Evolutionary conservation across 37 sponge, comb jelly and placozoan species (phyloP), one percentile per base, ranked within the genome.

Genomic region (Tethya wilhelma): DNA sequence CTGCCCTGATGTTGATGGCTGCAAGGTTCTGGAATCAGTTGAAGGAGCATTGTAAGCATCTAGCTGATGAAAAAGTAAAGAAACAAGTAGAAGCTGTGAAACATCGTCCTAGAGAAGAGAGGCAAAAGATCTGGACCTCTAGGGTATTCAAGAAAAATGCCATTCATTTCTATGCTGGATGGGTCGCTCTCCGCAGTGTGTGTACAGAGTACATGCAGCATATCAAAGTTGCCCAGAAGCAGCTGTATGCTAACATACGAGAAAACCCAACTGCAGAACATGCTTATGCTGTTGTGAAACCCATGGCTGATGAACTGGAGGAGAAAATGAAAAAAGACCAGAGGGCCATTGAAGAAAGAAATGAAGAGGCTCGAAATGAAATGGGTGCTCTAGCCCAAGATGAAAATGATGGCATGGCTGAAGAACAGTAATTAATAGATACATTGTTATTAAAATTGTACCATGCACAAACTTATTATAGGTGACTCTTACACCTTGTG

Each of bases 11-110:
- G 91, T 57, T 80, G 74, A 56, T 69, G 38, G 86, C 72, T 23
- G 91, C 91, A 14, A 26, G 62, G 25, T 90, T 90, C 38, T 90
- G 91, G 91, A 70, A 69, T 22, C 75, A 74, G 31, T 62, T 90
- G 81, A 71, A 85, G 39, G 57, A 66, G 22, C 86, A 90, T 38
- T 90, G 91, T 37, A 41, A 80, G 26, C 1, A 11, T 2, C 46
- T 90, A 19, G 72, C 77, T 19, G 55, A 76, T 0, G 41, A 41
- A 19, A 20, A 57, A 17, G 56, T 90, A 49, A 49, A 56, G 64
- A 56, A 67, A 33, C 25, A 28, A 49, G 59, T 90, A 43, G 69
- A 79, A 65, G 56, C 4, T 5, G 80, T 60, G 8, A 78, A 83
- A 60, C 68, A 85, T 58, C 6, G 42, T 2, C 36, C 82, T 30